Conservation (phyloP, 2,113 vertebrate species). For the Chionomys nivalis region DNA sequence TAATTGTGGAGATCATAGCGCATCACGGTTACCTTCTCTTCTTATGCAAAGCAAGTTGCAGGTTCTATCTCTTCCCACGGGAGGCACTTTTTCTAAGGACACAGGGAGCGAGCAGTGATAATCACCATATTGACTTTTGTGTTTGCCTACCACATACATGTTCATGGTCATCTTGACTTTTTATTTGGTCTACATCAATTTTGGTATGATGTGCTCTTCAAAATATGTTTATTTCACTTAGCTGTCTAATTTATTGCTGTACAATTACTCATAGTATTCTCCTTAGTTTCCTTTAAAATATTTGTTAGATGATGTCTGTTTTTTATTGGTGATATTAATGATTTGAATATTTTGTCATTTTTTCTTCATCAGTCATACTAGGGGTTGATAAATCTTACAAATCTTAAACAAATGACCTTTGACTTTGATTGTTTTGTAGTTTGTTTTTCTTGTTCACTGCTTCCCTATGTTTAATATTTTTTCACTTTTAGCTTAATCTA, state of each 20-base stretch:
- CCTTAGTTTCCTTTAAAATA: conserved; percentile 31
- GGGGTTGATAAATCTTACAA: not conserved
- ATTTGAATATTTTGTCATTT: not conserved
- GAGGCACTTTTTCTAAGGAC: not conserved
- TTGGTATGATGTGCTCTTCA: not conserved
- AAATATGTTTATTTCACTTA: conserved; percentile 9
- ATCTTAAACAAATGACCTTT: not conserved
- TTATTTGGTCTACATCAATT: not conserved
- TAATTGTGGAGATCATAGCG: not conserved
- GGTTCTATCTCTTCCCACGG: not conserved
- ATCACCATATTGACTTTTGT: not conserved
- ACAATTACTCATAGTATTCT: not conserved
- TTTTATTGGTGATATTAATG: conserved; percentile 47
- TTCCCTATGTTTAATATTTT: conserved; percentile 7
- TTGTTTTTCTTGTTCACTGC: conserved; percentile 12
- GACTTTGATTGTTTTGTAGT: not conserved
- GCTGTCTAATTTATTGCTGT: conserved; percentile 17
- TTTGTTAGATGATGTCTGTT: not conserved
- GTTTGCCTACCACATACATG: not conserved
- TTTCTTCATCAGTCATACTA: not conserved
- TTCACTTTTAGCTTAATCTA: conserved; percentile 9
- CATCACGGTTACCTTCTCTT: not conserved
- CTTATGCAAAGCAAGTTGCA: not conserved
- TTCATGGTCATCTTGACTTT: not conserved
- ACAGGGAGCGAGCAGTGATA: not conserved